Base-by-base conservation (phyloP, 2,888 invertebrate genomes). In the Idaea straminata region DNA sequence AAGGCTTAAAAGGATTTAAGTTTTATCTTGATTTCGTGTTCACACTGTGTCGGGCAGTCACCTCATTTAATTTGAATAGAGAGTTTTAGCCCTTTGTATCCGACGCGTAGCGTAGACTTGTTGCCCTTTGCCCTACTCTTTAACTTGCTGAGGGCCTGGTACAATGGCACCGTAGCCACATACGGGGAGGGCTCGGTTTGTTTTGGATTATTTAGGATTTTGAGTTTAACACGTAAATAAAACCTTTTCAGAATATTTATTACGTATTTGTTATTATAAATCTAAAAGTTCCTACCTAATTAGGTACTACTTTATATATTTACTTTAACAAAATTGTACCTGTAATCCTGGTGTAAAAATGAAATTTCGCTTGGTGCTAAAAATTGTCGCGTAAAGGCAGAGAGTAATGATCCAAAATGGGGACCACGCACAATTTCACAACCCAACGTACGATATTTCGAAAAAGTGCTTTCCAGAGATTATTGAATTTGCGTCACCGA, bases 401-500 rank as follows among this genome's bases (percentile, higher is more conserved):
- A 47, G 47, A 36, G 47, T 47, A 59, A 59, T 59, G 34, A 59
- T 59, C 13, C 5, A 47, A 38, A 62, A 61, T 25, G 47, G 38
- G 34, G 61, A 59, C 64, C 57, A 62, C 59, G 62, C 61, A n/a
- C 35, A 35, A 61, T 38, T 47, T 61, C 65, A 59, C 65, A 62
- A 62, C 66, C 58, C 35, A 61, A 66, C 67, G 25, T 25, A 25
- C 25, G 67, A 62, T 72, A 70, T 71, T 69, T 71, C 66, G 67
- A 69, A 76, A 75, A 85, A 84, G 84, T 82, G 83, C 83, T 74
- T 83, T 78, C 73, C 63, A 75, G 66, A 69, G 75, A 78, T 86
- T 85, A 91, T 89, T 82, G 74, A 86, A 86, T 90, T 88, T 85
- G 76, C 77, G 70, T 78, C 84, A 73, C 81, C 83, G 81, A 74